Conservation (phyloP, 2,888 invertebrate species). For the Octodonta nipae region DNA sequence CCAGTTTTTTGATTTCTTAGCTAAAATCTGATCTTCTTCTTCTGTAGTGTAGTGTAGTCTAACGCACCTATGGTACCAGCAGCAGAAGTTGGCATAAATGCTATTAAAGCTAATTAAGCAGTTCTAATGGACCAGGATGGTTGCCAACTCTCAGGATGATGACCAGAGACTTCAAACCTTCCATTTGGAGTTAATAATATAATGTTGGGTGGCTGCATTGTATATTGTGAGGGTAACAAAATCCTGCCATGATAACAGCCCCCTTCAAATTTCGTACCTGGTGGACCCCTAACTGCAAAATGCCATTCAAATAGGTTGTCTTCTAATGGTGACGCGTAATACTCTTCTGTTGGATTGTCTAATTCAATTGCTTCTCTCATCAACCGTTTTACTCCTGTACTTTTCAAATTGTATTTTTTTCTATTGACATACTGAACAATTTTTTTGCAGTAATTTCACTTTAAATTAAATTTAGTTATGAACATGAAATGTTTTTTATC, state of each 20-base stretch:
- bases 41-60: constrained; percentile 74
- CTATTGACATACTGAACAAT: constrained; percentile 40
- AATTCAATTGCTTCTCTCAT: constrained; percentile 86
- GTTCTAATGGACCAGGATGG: constrained; percentile 94
- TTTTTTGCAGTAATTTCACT: too few relatives aligned
- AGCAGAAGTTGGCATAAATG: constrained; percentile 86
- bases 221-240: constrained; percentile 82
- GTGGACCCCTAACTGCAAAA: constrained; percentile 84
- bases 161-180: constrained; percentile 82
- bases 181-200: constrained; percentile 87
- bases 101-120: constrained; percentile 78
- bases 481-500: too few relatives aligned
- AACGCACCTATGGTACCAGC: constrained; percentile 83
- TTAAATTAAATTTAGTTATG: too few relatives aligned
- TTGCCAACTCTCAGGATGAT: constrained; percentile 97
- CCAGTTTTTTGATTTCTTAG: constrained; percentile 56
- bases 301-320: constrained; percentile 97
- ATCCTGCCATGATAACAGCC: constrained; percentile 89
- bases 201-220: constrained; percentile 94
- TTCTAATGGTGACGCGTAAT: constrained; percentile 77
- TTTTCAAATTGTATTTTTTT: constrained; percentile 47
- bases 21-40: constrained; percentile 69
- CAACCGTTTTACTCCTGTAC: constrained; percentile 76
- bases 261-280: constrained; percentile 75
- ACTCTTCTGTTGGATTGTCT: constrained; percentile 75